Conservation (phyloP, 2,113 vertebrate genomes). For the Pongo abelii region DNA sequence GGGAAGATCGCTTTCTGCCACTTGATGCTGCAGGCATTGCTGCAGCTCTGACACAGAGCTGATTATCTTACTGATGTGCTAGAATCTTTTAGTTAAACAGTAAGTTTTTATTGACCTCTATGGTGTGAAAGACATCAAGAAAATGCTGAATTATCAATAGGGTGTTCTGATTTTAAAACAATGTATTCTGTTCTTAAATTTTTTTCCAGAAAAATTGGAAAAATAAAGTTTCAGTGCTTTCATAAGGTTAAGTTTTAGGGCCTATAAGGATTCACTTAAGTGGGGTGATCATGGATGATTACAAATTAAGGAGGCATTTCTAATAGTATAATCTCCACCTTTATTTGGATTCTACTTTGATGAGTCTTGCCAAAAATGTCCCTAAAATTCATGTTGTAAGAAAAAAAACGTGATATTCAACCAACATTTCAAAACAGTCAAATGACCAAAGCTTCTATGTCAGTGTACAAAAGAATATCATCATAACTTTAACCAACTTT, state of each 20-base stretch:
- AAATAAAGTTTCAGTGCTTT: not conserved
- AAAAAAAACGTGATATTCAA: not conserved
- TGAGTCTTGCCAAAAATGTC: not conserved
- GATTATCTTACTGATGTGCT: accelerated
- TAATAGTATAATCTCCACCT: not conserved
- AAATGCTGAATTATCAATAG: not conserved
- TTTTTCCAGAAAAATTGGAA: not conserved
- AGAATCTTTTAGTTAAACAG: accelerated
- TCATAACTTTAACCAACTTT: accelerated
- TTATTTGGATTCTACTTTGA: not conserved
- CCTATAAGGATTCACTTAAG: not conserved
- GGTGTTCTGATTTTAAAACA: not conserved
- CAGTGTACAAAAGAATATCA: not conserved
- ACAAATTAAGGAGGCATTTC: not conserved
- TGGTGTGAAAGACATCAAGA: not conserved
- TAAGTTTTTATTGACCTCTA: not conserved
- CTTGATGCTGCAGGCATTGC: accelerated
- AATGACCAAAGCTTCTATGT: not conserved
- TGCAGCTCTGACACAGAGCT: not conserved
- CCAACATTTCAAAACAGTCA: not conserved
- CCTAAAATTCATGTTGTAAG: not conserved
- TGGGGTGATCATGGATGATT: no score
- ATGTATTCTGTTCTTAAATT: not conserved
- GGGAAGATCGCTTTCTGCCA: no score
- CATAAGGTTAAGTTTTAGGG: not conserved